Base-by-base conservation (phyloP, 2,113 vertebrate species). In the Trichomycterus rosablanca region DNA sequence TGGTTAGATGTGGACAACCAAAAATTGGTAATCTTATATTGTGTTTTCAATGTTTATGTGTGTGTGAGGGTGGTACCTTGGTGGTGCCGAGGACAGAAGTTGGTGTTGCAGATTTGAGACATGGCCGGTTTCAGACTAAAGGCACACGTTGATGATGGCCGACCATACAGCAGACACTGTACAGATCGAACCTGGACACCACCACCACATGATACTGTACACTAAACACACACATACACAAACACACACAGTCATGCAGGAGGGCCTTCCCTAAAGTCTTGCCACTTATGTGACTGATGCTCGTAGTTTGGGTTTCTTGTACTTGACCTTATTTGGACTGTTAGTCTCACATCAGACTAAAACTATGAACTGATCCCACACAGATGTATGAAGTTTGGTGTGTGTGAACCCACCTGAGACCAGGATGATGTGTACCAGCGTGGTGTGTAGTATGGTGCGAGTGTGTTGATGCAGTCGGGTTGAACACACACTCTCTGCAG, bases 21-120 rank as follows among this genome's bases (percentile, higher is more conserved):
- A n/a, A n/a, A n/a, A n/a, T n/a, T n/a, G n/a, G n/a, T n/a, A n/a
- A n/a, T n/a, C n/a, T n/a, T n/a, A n/a, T n/a, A n/a, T n/a, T n/a
- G 45, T 48, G 45, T 48, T n/a, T n/a, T n/a, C n/a, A n/a, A n/a
- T n/a, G 45, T 48, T 6, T 48, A 22, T 49, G 22, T n/a, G 16
- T 37, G 12, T 54, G 26, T 35, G 16, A 50, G 12, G 24, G 9
- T 46, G 0, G 62, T 78, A 92, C 92, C 89, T 86, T 82, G 87
- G 69, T 86, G 87, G 61, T 85, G 61, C 3, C 81, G 70, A 3
- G 87, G 81, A 67, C 93, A 95, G 80, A 91, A 93, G 67, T 83
- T 84, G 3, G 88, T 92, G 70, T 90, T 93, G 74, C 93, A 95
- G 63, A 89, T 90, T 71, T 83, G 79, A 19, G 89, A 88, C 63